These are phyloP conservation scores for Erethizon dorsatum DNA, from an alignment of 2,797 vertebrate genomes.

Conservation along the genomic window DNA sequence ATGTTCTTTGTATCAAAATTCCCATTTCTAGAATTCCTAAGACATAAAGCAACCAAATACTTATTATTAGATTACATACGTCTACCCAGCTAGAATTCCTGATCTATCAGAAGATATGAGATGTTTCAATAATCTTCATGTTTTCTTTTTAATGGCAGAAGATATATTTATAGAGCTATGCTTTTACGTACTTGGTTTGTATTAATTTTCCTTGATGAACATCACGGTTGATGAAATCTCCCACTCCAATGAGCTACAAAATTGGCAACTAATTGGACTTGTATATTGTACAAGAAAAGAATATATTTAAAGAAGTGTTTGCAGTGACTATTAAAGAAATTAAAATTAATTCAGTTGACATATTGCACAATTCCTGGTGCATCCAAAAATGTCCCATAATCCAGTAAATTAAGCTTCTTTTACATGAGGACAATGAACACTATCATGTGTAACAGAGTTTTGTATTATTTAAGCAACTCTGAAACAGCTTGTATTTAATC, in stretches of 20 bases:
- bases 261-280: slow-evolving; percentile 53
- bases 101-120: background rate
- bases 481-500: background rate
- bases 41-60: background rate
- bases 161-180: background rate
- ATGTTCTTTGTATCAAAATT: background rate
- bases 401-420: background rate
- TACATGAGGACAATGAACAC: background rate
- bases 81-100: background rate
- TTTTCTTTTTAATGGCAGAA: background rate
- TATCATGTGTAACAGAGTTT: background rate
- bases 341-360: slow-evolving; percentile 55
- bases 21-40: background rate
- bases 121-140: background rate
- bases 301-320: background rate
- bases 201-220: background rate
- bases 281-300: slow-evolving; percentile 25
- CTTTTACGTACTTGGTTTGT: background rate
- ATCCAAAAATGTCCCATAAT: background rate
- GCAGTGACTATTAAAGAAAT: slow-evolving; percentile 54
- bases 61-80: background rate
- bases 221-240: background rate
- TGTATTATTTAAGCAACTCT: background rate
- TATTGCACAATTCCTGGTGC: background rate
- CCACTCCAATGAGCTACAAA: slow-evolving; percentile 7